Percentiles rank a stretch among this genome's conserved stretches.
These are phyloP conservation scores for Aphelocoma californica DNA, from an alignment of 2,797 vertebrate genomes.

Conservation along the genomic window DNA sequence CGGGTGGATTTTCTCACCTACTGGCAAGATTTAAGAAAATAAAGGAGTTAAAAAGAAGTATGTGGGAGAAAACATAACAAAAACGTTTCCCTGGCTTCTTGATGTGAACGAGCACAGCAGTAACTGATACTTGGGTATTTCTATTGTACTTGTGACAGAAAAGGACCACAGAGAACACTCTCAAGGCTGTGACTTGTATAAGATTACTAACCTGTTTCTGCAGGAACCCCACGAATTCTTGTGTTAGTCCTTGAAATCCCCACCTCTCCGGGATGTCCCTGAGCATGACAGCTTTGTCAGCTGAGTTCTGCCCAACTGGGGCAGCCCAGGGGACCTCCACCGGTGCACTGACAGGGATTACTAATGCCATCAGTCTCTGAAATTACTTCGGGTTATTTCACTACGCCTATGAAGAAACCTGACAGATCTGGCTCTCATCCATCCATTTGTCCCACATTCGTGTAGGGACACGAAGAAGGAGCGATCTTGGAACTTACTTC, in stretches of 20 bases:
- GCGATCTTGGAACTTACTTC: background rate
- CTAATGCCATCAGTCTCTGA: background rate
- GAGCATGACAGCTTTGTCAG: background rate
- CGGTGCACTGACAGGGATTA: background rate
- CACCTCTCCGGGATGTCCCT: background rate
- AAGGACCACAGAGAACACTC: background rate
- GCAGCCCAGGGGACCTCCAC: background rate
- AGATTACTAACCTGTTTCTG: background rate
- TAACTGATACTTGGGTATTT: background rate
- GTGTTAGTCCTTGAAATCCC: background rate
- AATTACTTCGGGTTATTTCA: background rate
- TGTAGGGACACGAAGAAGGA: background rate
- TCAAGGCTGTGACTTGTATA: background rate
- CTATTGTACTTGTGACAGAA: background rate
- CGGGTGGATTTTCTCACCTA: background rate
- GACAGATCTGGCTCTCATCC: background rate
- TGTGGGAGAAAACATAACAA: background rate
- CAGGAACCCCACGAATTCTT: background rate
- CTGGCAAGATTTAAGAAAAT: background rate
- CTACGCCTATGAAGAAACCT: background rate
- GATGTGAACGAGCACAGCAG: background rate
- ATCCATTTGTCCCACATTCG: background rate
- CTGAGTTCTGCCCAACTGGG: background rate
- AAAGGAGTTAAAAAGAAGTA: background rate
- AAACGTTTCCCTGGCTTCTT: background rate